Base-by-base conservation (phyloP, 2,888 invertebrate genomes). In the Tubulanus polymorphus region DNA sequence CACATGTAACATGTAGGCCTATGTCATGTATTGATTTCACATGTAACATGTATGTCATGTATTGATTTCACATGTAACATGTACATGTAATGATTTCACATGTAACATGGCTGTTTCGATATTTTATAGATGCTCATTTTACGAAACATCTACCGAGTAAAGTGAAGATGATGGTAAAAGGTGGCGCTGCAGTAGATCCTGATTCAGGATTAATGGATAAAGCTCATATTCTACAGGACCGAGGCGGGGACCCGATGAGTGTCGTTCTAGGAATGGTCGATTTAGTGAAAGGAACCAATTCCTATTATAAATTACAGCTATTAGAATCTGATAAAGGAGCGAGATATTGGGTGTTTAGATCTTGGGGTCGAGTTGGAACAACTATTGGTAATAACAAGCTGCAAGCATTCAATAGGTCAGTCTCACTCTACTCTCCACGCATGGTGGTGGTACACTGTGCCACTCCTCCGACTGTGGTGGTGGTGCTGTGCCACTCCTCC, bases 321-420 rank as follows among this genome's bases (percentile, higher is more conserved):
- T 81, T 99, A 51, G 85, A 93, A 74, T 80, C 86, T 2, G 92
- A 95, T 72, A 79, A 12, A 32, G 10, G 10, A 12, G 35, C 10
- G 56, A 80, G 79, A 18, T 89, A 83, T 78, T 91, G 88, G 86
- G 72, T 95, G 27, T 95, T 91, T 80, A 86, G 93, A 18, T 84
- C 93, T 0, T 99, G 97, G 97, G 99, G 99, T 12, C 85, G 97
- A 56, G 93, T 96, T 64, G 96, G 97, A 3, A 99, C 97, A 0
- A 89, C 87, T 0, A 90, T 94, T 67, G 97, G 97, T 5, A 79
- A 78, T 6, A 71, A 70, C 56, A 78, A 76, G 54, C 52, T 74
- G 18, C 77, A 80, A 49, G 55, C n/a, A n/a, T n/a, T n/a, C n/a
- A n/a, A n/a, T n/a, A n/a, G n/a, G n/a, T n/a, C n/a, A n/a, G n/a